Evolutionary conservation across 1,140 invertebrate species (phyloP).

Genomic region (Asbolus verrucosus): DNA sequence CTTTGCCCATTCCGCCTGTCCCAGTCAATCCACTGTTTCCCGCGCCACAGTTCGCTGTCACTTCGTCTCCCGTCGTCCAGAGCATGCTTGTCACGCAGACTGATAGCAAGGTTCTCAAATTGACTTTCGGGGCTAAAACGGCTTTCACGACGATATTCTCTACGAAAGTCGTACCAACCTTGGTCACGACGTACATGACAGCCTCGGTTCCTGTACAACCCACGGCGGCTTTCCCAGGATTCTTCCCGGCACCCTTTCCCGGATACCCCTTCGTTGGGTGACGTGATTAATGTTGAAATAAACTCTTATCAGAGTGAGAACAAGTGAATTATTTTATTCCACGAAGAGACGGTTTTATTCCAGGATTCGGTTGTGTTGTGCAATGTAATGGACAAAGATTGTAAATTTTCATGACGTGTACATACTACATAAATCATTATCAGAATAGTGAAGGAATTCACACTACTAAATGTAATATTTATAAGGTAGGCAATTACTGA

Average conservation of each 20-base stretch:
- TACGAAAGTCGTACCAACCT: constrained; percentile 85
- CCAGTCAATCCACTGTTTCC: constrained; percentile 68
- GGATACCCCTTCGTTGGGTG: constrained; percentile 81
- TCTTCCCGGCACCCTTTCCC: constrained; percentile 80
- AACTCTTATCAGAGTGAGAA: neutral
- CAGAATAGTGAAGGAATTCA: neutral
- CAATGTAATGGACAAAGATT: neutral
- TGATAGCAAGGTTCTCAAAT: constrained; percentile 83
- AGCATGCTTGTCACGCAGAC: constrained; percentile 85
- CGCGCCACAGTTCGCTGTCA: constrained; percentile 80
- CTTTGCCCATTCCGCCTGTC: constrained; percentile 66
- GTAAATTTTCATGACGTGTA: constrained; percentile 7
- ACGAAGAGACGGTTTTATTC: neutral
- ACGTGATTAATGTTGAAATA: constrained; percentile 47
- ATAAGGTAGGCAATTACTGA: neutral
- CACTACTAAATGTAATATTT: too few species aligned
- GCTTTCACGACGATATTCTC: constrained; percentile 88
- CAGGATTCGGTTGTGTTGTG: neutral
- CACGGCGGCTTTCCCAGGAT: constrained; percentile 76
- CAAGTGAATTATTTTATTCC: neutral
- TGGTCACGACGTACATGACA: constrained; percentile 84
- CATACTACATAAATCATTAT: neutral
- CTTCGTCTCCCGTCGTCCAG: constrained; percentile 83
- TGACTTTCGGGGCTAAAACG: constrained; percentile 90
- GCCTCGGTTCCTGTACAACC: constrained; percentile 80